A percentile compares a stretch with the other conserved stretches of the same genome.
Conservation (phyloP, 53 echinoderm and acorn worm genomes). For the Paelopatides confundens region DNA sequence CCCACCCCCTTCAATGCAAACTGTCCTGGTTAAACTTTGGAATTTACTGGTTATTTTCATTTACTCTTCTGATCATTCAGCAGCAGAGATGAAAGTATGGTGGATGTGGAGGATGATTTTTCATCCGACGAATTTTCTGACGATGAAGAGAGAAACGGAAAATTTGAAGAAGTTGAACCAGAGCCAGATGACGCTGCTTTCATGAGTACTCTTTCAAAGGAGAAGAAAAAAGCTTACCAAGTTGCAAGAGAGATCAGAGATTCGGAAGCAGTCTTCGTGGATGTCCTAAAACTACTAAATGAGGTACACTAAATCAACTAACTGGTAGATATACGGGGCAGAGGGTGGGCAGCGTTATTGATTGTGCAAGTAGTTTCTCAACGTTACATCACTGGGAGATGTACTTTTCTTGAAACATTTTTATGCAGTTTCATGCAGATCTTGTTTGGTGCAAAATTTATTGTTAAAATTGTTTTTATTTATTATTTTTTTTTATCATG, state of each 20-base stretch:
- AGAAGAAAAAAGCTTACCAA: conserved; percentile 83
- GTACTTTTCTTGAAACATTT: no score
- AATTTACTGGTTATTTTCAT: no score
- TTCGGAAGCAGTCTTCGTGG: conserved; percentile 91
- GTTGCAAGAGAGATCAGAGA: conserved; percentile 93
- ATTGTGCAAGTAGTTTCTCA: no score
- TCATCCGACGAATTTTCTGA: not conserved
- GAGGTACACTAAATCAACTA: conserved; percentile 65
- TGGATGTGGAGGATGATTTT: not conserved
- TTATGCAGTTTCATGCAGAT: no score
- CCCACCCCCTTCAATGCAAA: no score
- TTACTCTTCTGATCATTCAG: not conserved
- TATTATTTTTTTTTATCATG: no score
- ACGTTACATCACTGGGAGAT: no score
- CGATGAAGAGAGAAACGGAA: not conserved
- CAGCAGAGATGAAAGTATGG: not conserved
- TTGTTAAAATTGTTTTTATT: no score
- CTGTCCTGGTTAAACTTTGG: no score
- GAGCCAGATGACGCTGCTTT: conserved; percentile 52
- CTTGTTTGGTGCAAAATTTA: no score
- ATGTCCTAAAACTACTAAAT: conserved; percentile 87
- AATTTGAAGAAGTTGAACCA: not conserved
- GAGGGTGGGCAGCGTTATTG: no score
- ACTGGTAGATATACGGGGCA: no score
- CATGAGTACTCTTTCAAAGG: conserved; percentile 47